Conservation (phyloP, 2,888 invertebrate genomes). For the Xanthia togata region DNA sequence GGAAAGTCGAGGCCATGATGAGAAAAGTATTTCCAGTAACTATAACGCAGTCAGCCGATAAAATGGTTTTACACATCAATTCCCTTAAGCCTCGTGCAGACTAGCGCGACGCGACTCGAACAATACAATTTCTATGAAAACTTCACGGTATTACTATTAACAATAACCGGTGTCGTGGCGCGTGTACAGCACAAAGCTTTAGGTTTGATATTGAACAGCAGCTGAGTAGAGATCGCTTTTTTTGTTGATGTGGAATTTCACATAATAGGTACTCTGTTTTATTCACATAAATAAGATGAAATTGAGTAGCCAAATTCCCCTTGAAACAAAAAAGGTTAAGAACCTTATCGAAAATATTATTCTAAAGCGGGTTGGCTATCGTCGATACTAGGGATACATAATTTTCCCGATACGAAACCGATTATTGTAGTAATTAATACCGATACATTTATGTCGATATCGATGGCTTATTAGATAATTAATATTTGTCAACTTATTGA, state of each 20-base stretch:
- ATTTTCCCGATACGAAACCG: neutral
- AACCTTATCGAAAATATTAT: neutral
- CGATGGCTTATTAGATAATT: too few species aligned
- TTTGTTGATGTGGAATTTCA: neutral
- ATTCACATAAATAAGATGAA: neutral
- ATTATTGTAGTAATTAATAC: too few species aligned
- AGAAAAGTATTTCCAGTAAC: slow-evolving; percentile 22
- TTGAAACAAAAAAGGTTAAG: neutral
- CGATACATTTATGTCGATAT: too few species aligned
- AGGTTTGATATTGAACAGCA: slow-evolving; percentile 4
- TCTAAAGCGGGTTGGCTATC: neutral
- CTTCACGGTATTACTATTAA: too few species aligned
- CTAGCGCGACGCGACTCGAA: too few species aligned
- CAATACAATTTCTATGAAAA: too few species aligned
- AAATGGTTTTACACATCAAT: slow-evolving; percentile 4
- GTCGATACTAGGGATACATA: neutral
- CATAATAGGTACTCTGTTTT: neutral
- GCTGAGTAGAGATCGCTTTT: neutral
- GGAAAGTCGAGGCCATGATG: neutral
- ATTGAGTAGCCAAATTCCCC: neutral
- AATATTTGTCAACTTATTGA: too few species aligned
- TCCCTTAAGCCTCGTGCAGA: neutral
- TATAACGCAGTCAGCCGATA: slow-evolving; percentile 6
- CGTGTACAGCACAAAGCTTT: too few species aligned
- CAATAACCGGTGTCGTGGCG: too few species aligned